Evolutionary conservation across 2,113 vertebrate genomes (phyloP).

Genomic region (Platichthys flesus): DNA sequence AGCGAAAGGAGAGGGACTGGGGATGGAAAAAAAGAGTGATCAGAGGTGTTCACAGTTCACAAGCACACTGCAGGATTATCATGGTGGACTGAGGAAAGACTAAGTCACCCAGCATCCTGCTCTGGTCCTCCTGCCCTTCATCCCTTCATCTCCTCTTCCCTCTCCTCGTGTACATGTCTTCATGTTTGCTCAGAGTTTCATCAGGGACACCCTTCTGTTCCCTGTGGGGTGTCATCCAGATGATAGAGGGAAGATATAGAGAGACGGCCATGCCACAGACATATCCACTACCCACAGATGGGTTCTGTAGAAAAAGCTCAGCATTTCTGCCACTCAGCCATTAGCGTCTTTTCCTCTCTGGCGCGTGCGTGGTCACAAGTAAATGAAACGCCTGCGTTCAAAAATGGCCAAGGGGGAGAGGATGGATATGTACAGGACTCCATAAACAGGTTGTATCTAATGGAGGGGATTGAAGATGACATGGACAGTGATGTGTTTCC

Average conservation of each 20-base stretch:
- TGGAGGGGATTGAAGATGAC: conserved; percentile 9
- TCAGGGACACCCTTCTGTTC: conserved; percentile 37
- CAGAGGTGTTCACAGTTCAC: conserved; percentile 6
- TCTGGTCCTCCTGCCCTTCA: conserved; percentile 1
- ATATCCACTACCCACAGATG: conserved; percentile 45
- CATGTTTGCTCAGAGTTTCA: conserved; percentile 41
- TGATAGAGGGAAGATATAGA: conserved; percentile 27
- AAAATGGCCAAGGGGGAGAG: conserved; percentile 3
- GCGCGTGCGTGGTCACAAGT: conserved; percentile 37
- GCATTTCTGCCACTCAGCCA: conserved; percentile 52
- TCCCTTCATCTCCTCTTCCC: not conserved
- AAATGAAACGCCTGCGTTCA: conserved; percentile 63
- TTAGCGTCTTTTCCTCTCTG: conserved; percentile 53
- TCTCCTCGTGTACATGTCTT: not conserved
- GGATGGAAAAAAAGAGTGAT: not conserved
- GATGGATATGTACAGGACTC: not conserved
- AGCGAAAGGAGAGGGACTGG: not conserved
- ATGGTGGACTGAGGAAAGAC: not conserved
- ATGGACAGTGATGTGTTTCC: conserved; percentile 5
- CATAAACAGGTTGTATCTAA: conserved; percentile 20
- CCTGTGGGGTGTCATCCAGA: conserved; percentile 15
- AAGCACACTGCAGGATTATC: conserved; percentile 30
- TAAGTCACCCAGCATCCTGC: not conserved
- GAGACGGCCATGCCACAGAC: conserved; percentile 25
- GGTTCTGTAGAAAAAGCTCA: conserved; percentile 44